Base-by-base conservation (phyloP, 1,140 invertebrate species). In the Drosophila nikananu region DNA sequence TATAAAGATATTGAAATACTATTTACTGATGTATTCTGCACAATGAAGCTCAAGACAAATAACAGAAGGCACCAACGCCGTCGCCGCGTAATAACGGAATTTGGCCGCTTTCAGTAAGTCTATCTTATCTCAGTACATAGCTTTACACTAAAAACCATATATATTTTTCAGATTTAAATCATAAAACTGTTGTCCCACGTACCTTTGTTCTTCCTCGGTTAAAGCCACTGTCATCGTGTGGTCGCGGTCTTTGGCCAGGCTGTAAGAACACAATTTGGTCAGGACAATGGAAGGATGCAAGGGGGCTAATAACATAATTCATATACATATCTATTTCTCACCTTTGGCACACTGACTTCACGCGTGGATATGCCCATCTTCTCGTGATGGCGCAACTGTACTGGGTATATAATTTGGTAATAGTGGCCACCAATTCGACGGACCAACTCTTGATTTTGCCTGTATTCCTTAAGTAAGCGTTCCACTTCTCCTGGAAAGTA, bases 351-450 rank as follows among this genome's bases (percentile, higher is more conserved):
- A 93, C 96, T 96, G 92, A 97, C 96, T 94, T 98, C 97, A 93
- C 97, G 95, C 66, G 97, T 97, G 78, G 97, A 98, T 92, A 98
- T 98, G 91, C 97, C 97, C 96, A 98, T 97, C 94, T 98, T 98
- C 94, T 98, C 97, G 95, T 98, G 97, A 94, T 98, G 97, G 67
- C 97, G 96, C 92, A 98, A 94, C 94, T 98, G 98, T 80, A 98
- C 97, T 65, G 97, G 97, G 94, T 98, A 98, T 84, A 98, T 98
- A 93, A 98, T 98, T 94, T 98, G 97, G 94, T 98, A 98, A 93
- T 96, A 98, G 93, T 97, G 96, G 52, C 96, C 95, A 75, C 97
- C 97, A 93, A 98, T 97, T 94, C 97, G 97, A 74, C 95, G 95
- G 80, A 98, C 97, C 94, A 98, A 94, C 93, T 98, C 96, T 94